Percentiles rank a stretch among this genome's conserved stretches.
Conservation (phyloP, 2,113 vertebrate genomes). For the Kryptolebias marmoratus region DNA sequence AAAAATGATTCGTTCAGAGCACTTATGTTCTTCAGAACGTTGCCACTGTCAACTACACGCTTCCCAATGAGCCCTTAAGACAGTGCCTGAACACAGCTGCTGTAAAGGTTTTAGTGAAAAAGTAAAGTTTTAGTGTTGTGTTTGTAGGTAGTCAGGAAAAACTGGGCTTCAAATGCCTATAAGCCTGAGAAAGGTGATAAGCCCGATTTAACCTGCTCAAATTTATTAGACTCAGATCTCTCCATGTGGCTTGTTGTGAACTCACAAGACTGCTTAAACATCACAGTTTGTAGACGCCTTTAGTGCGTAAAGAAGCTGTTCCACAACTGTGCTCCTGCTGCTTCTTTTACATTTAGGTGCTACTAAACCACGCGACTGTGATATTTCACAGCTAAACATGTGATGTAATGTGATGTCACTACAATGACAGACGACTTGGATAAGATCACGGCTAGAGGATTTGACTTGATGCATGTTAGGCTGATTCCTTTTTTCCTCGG, state of each 20-base stretch:
- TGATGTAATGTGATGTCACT: conserved; percentile 23
- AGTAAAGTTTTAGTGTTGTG: too few species aligned
- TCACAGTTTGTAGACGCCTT: neutral
- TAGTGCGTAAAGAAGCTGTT: neutral
- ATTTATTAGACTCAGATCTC: neutral
- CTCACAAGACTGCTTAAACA: neutral
- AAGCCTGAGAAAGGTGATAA: too few species aligned
- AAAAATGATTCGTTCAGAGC: too few species aligned
- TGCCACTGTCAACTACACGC: too few species aligned
- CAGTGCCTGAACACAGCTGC: too few species aligned
- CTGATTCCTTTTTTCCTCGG: too few species aligned
- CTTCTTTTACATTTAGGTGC: neutral
- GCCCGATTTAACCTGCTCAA: too few species aligned
- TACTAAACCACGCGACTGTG: neutral
- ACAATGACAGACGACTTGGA: conserved; percentile 20
- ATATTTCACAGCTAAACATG: neutral
- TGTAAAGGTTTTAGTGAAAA: too few species aligned
- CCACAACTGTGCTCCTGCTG: neutral
- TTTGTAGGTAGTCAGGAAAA: too few species aligned
- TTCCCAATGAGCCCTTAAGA: too few species aligned
- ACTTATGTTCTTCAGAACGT: too few species aligned
- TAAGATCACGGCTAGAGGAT: conserved; percentile 28
- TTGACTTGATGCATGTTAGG: conserved; percentile 18
- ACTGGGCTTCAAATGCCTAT: too few species aligned
- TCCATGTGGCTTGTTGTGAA: neutral